These are phyloP conservation scores for Capromys pilorides DNA, from an alignment of 2,797 vertebrate species.

Conservation along the genomic window DNA sequence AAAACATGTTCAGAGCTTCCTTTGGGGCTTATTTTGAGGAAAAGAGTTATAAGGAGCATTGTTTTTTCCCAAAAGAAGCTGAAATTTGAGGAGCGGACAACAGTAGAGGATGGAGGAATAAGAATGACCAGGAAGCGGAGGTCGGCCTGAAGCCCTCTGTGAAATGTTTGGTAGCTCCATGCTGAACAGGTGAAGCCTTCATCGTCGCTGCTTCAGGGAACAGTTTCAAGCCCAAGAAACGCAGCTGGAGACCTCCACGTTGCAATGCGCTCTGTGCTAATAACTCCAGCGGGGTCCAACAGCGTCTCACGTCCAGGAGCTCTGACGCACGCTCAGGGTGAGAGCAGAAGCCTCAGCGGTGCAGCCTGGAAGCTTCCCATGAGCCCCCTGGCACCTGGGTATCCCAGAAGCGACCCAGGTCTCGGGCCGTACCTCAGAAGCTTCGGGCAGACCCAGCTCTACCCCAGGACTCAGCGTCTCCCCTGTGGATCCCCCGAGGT, in stretches of 20 bases:
- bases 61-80: constrained; percentile 57
- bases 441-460: too few relatives aligned
- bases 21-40: constrained; percentile 46
- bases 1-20: constrained; percentile 34
- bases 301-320: constrained; percentile 50
- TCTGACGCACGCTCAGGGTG: constrained; percentile 50
- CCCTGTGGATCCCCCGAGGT: background rate
- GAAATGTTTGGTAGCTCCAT: constrained; percentile 61
- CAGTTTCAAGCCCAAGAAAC: constrained; percentile 65
- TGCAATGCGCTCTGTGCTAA: constrained; percentile 53
- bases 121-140: constrained; percentile 56
- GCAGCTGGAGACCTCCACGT: constrained; percentile 45
- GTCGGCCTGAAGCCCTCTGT: constrained; percentile 50
- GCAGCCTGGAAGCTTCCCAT: background rate
- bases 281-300: constrained; percentile 55
- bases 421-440: too few relatives aligned
- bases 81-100: constrained; percentile 48
- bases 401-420: constrained; percentile 8
- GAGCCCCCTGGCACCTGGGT: background rate
- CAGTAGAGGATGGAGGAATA: background rate
- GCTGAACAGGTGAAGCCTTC: constrained; percentile 65
- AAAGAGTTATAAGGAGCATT: constrained; percentile 29
- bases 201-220: constrained; percentile 70
- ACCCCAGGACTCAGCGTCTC: background rate
- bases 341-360: constrained; percentile 4